These are phyloP conservation scores for Parnassius glacialis DNA, from an alignment of 2,888 invertebrate genomes.

Conservation along the genomic window DNA sequence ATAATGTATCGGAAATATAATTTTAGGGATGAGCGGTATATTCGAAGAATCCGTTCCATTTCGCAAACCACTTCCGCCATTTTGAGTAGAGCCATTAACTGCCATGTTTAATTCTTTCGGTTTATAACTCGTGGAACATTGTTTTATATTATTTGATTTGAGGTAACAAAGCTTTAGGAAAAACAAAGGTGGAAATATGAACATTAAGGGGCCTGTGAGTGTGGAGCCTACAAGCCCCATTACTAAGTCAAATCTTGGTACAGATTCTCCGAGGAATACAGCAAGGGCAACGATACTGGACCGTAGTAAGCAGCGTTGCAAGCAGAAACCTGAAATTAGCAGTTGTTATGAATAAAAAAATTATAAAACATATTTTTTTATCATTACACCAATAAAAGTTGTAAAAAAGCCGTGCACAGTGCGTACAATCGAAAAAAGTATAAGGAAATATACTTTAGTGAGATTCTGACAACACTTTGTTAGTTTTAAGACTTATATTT, in stretches of 20 bases:
- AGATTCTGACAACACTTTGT: too few species aligned
- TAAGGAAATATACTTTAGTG: too few species aligned
- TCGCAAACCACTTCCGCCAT: conserved; percentile 29
- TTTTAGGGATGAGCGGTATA: conserved; percentile 47
- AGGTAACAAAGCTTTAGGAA: conserved; percentile 85
- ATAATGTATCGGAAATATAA: conserved; percentile 47
- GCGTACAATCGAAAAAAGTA: too few species aligned
- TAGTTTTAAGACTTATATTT: too few species aligned
- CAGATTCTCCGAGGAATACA: conserved; percentile 88
- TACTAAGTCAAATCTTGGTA: conserved; percentile 92
- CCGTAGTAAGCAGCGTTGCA: conserved; percentile 86
- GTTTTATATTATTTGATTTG: conserved; percentile 42
- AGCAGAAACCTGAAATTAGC: conserved; percentile 84
- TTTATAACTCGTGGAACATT: conserved; percentile 18
- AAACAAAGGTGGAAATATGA: conserved; percentile 90
- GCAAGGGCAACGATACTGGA: conserved; percentile 85
- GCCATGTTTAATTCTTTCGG: conserved; percentile 1
- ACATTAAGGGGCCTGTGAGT: conserved; percentile 90
- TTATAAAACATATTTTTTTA: too few species aligned
- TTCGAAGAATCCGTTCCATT: conserved; percentile 39
- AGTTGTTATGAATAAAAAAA: not conserved
- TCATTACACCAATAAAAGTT: not conserved
- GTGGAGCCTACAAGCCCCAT: conserved; percentile 93
- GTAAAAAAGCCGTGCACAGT: too few species aligned
- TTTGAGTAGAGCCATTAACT: conserved; percentile 26